Percentiles rank a stretch among this genome's conserved stretches.
Conservation (phyloP, 2,888 invertebrate genomes). For the Calameuta pallipes region DNA sequence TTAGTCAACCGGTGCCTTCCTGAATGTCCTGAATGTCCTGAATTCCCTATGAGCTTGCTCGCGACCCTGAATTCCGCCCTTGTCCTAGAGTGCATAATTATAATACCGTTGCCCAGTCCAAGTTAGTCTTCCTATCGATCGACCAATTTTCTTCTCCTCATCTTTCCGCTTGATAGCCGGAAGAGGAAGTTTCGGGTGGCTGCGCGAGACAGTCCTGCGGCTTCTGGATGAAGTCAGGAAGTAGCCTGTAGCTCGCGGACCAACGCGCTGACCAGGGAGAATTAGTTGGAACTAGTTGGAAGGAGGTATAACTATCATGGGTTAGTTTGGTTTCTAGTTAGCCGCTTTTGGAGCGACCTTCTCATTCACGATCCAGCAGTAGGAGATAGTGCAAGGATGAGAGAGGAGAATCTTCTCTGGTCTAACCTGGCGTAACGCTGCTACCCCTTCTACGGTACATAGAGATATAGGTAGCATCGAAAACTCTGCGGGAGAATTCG, state of each 20-base stretch:
- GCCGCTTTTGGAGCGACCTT: background rate
- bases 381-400: background rate
- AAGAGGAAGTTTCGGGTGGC: background rate
- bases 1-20: background rate
- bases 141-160: background rate
- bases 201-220: background rate
- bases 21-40: too few relatives aligned
- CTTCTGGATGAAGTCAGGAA: background rate
- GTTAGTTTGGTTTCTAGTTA: background rate
- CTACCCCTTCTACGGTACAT: background rate
- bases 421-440: background rate
- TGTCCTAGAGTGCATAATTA: background rate
- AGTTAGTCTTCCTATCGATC: background rate
- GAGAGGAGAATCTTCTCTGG: background rate
- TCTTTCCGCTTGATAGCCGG: background rate
- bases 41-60: background rate
- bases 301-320: background rate
- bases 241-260: background rate
- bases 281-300: background rate
- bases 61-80: background rate
- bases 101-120: background rate
- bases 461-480: background rate
- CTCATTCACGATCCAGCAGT: background rate
- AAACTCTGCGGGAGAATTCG: background rate
- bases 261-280: background rate